phyloP scores from a whole-genome alignment of 2,797 vertebrate genomes.

The Aythya fuligula region DNA sequence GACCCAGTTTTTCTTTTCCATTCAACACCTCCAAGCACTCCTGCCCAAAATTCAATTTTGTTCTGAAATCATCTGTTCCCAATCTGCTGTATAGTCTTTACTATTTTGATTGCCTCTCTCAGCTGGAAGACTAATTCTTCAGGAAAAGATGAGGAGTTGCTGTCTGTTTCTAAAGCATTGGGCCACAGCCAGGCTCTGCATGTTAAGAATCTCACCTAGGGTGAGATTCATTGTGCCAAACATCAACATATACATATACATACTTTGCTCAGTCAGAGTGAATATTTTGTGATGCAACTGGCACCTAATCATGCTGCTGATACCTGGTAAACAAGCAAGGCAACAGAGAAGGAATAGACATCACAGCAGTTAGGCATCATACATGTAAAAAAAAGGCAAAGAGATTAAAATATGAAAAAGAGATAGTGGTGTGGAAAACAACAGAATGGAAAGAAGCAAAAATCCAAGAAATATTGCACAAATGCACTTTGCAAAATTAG shows the following conservation, averaged over 20 bases:
- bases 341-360: background rate
- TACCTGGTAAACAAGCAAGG: background rate
- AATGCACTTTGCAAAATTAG: background rate
- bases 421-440: background rate
- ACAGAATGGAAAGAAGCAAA: background rate
- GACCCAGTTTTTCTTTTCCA: slow-evolving; percentile 12
- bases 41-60: background rate
- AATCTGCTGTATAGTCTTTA: background rate
- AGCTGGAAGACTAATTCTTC: background rate
- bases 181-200: background rate
- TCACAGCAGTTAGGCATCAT: background rate
- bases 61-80: background rate
- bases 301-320: background rate
- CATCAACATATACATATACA: background rate
- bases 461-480: background rate
- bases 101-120: background rate
- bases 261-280: background rate
- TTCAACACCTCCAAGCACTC: background rate
- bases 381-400: background rate
- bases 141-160: background rate
- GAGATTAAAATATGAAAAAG: background rate
- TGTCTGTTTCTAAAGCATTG: background rate
- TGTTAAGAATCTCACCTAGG: background rate
- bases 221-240: background rate
- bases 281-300: background rate